Base-by-base conservation (phyloP, 2,888 invertebrate species). In the Stegophylla sp. region DNA sequence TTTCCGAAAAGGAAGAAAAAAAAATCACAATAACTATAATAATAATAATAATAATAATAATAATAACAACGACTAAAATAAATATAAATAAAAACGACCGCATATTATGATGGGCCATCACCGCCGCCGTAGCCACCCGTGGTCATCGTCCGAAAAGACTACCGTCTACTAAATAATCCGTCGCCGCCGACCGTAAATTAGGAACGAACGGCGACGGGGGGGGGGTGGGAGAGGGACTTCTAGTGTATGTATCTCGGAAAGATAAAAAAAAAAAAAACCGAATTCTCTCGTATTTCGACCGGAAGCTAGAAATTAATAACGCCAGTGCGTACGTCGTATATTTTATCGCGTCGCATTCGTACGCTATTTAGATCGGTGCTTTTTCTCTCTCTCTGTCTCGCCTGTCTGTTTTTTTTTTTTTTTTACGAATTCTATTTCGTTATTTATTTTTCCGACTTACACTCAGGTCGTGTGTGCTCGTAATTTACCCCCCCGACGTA, bases 131-230 rank as follows among this genome's bases (percentile, higher is more conserved):
- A 20, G 17, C 75, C 75, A 75, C 75, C 75, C 64, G 75, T 69
- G 79, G 69, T 69, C 61, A 48, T 69, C 61, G 34, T 61, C 74
- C 34, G 12, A 3, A 43, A 3, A 15, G 23, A 71, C 79, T 79
- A 79, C 79, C 79, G 79, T 69, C 69, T 79, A 79, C 69, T 79
- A 79, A 79, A 79, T 69, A 69, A 79, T 77, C 23, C 26, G 34
- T 28, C 43, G 34, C 45, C 43, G 67, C 56, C 67, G 43, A n/a
- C 20, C 56, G 79, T 79, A 61, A 79, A 79, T 69, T 69, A 79
- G 69, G 75, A 51, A 64, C 41, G 41, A 15, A n/a, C n/a, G n/a
- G n/a, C n/a, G n/a, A n/a, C n/a, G n/a, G n/a, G n/a, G n/a, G n/a
- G n/a, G n/a, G n/a, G n/a, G n/a, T 20, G 0, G 26, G 17, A 28